Base-by-base conservation (phyloP, 2,888 invertebrate genomes). In the Macaria liturata region DNA sequence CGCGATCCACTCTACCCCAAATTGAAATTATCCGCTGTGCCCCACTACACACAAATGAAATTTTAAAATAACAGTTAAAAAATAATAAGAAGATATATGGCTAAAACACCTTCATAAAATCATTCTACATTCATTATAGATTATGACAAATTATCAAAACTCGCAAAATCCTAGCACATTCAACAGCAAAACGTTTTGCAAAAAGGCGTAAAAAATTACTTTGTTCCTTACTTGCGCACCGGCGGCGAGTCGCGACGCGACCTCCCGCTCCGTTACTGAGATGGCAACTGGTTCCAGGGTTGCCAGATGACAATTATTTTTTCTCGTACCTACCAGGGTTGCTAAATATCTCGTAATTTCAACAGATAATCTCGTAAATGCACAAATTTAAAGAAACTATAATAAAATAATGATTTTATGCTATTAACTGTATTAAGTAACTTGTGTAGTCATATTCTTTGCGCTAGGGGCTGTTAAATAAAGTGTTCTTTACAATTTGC, bases 381-480 rank as follows among this genome's bases (percentile, higher is more conserved):
- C 45, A 45, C 31, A 37, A 37, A 37, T 37, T 37, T 37, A 37
- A 37, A 37, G 34, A 37, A 37, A 37, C 34, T 6, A 1, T 37
- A 37, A 37, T 37, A 37, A 37, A 37, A 37, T 37, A 37, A 37
- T 37, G 34, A 37, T 37, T 37, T 37, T 37, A 37, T 37, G 34
- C 34, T 37, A 37, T 1, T 37, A 2, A 37, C 34, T 37, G 34
- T 45, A 45, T 3, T 45, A 45, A 9, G 45, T 45, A 9, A 43
- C 43, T 43, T 43, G 43, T 43, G 43, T 43, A 43, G 43, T 43
- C 43, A 43, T 43, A 43, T 43, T 45, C 45, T 45, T 45, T 45
- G 45, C n/a, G 45, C 45, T 45, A 9, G 45, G 45, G 45, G 45
- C 45, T 45, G 45, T 54, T 51, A 20, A n/a, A n/a, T n/a, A n/a